These are phyloP conservation scores for Ceuthmochares aereus DNA, from an alignment of 2,113 vertebrate genomes.

Conservation along the genomic window DNA sequence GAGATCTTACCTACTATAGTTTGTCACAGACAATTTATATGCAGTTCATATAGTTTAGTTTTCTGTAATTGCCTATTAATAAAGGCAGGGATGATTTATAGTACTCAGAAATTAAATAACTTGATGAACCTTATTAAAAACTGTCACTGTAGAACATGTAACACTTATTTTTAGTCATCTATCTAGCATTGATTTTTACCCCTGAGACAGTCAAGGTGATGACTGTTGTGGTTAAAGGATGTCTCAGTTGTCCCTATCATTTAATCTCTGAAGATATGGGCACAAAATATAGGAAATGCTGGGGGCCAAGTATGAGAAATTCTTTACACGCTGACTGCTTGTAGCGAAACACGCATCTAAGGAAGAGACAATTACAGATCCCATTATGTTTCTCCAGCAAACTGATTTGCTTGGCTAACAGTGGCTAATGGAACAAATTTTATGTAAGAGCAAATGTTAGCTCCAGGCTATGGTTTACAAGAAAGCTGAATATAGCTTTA, in stretches of 20 bases:
- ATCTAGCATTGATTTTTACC: not conserved
- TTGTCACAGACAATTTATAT: not conserved
- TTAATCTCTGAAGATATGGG: not conserved
- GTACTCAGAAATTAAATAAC: not conserved
- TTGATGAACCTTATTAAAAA: not conserved
- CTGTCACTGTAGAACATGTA: not conserved
- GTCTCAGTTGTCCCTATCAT: not conserved
- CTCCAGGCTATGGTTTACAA: not conserved
- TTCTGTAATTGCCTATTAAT: not conserved
- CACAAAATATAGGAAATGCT: not conserved
- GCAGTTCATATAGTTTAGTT: not conserved
- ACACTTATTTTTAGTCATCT: not conserved
- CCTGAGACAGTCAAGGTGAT: not conserved
- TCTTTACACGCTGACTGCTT: not conserved
- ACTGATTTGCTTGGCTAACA: not conserved
- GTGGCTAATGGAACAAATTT: not conserved
- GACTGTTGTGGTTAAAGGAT: not conserved
- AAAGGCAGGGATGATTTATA: not conserved
- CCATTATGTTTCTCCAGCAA: not conserved
- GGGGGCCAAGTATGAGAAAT: not conserved
- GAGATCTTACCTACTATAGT: not conserved
- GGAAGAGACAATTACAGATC: not conserved
- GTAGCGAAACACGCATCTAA: not conserved
- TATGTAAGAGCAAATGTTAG: not conserved
- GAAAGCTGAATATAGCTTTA: not conserved